These are phyloP conservation scores for Dynastes tityus DNA, from an alignment of 2,888 invertebrate genomes.

Conservation along the genomic window DNA sequence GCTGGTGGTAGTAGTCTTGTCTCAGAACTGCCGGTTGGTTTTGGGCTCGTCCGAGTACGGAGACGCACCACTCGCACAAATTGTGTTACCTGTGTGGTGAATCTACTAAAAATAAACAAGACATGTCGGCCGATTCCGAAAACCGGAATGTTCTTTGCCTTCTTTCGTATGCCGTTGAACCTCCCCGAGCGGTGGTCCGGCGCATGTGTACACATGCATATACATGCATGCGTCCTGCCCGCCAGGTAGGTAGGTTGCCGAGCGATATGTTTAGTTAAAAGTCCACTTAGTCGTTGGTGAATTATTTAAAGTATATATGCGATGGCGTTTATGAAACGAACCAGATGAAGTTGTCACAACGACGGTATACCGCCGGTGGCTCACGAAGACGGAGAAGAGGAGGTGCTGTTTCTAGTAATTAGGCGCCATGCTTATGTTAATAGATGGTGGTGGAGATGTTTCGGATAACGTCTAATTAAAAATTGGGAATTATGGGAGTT, in stretches of 20 bases:
- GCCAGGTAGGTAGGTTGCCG: slow-evolving; percentile 13
- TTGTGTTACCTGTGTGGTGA: slow-evolving; percentile 19
- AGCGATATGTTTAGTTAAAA: slow-evolving; percentile 27
- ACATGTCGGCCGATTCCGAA: slow-evolving; percentile 18
- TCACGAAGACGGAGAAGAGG: not conserved
- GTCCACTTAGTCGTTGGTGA: slow-evolving; percentile 25
- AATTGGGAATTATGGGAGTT: slow-evolving; percentile 7
- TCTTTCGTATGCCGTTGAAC: slow-evolving; percentile 20
- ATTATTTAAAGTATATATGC: slow-evolving; percentile 22
- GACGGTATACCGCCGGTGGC: slow-evolving; percentile 14
- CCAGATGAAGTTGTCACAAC: slow-evolving; percentile 29
- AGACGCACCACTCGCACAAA: slow-evolving; percentile 16
- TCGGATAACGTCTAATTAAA: slow-evolving; percentile 11
- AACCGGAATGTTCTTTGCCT: slow-evolving; percentile 34
- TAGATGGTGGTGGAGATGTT: not conserved
- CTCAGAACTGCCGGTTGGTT: too few relatives aligned
- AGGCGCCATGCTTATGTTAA: slow-evolving; percentile 11
- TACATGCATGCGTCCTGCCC: not conserved
- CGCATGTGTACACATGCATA: not conserved
- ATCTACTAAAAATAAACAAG: slow-evolving; percentile 28
- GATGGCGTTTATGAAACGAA: slow-evolving; percentile 13
- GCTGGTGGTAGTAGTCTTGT: too few relatives aligned
- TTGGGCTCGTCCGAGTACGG: not conserved
- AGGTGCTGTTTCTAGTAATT: slow-evolving; percentile 34
- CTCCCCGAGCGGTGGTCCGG: slow-evolving; percentile 4